Evolutionary conservation across 2,888 invertebrate species (phyloP), one percentile per base, ranked within the genome.

Genomic region (Eugnorisma glareosa): DNA sequence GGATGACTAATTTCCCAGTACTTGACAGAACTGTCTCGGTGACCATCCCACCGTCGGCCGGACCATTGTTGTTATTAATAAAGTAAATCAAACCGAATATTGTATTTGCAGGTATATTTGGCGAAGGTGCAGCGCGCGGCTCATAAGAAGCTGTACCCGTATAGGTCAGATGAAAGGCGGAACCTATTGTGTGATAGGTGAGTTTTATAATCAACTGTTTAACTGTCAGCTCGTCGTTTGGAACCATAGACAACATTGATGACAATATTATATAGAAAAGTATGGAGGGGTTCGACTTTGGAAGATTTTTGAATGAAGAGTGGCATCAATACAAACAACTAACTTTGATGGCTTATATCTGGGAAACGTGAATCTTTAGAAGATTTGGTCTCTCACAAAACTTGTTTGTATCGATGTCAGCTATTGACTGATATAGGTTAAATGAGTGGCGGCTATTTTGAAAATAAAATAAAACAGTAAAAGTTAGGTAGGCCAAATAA

Each of bases 101-200:
- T 85, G 5, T 76, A 64, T 13, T 89, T 87, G 3, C 91, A 96
- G 96, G 95, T 96, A 13, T 96, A 95, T 73, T 74, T 96, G 73
- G 96, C 96, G 8, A 91, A 91, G 37, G 94, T 96, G 54, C 96
- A 96, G 86, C 92, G 95, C 0, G 93, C 92, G 13, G 96, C 96
- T 0, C 92, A 94, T 31, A 93, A 91, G 84, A 93, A 91, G 76
- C 88, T 96, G 40, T 91, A 93, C 66, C 96, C 95, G 0, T 93
- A 92, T 81, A 88, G 95, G 51, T 95, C 95, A 0, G 96, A 96
- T 68, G 96, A 96, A 82, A 90, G 96, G 48, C 89, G 96, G 73
- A 96, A 94, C 70, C 82, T 96, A 24, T 89, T 96, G 15, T 95
- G 95, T 81, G 95, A 96, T 40, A 91, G 96, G 96, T 96, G 71